These are phyloP conservation scores for Cephus rjabovi DNA, from an alignment of 2,888 invertebrate genomes.

Conservation along the genomic window DNA sequence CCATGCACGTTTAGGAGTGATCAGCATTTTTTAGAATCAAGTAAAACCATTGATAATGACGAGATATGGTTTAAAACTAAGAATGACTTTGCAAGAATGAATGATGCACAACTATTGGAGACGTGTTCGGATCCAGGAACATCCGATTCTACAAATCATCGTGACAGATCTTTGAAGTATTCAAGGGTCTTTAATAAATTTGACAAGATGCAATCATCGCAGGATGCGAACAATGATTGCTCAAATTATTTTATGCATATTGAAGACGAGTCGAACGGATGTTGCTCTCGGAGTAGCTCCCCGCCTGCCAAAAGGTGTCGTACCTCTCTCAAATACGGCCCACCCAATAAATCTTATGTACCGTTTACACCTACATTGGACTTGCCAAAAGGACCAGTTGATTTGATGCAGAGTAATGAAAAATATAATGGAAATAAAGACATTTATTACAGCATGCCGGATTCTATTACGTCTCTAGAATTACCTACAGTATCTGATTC, in stretches of 20 bases:
- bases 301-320: slow-evolving; percentile 21
- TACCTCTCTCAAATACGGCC: slow-evolving; percentile 11
- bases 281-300: slow-evolving; percentile 13
- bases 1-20: too few relatives aligned
- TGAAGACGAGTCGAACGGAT: not conserved
- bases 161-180: too few relatives aligned
- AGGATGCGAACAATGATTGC: not conserved
- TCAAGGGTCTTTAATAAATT: too few relatives aligned
- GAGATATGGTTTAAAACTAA: too few relatives aligned
- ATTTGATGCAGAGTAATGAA: not conserved
- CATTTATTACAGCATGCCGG: slow-evolving; percentile 15
- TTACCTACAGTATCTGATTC: slow-evolving; percentile 35
- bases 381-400: not conserved
- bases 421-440: slow-evolving; percentile 16
- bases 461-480: slow-evolving; percentile 31
- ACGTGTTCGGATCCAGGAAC: not conserved
- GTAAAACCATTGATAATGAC: too few relatives aligned
- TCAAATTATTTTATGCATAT: not conserved
- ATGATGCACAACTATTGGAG: not conserved
- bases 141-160: too few relatives aligned
- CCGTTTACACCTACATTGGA: slow-evolving; percentile 1
- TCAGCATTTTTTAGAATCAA: too few relatives aligned
- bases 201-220: not conserved
- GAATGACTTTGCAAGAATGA: not conserved
- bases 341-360: slow-evolving; percentile 2